Conservation (phyloP, 2,797 vertebrate species). For the Sandelia bainsii region DNA sequence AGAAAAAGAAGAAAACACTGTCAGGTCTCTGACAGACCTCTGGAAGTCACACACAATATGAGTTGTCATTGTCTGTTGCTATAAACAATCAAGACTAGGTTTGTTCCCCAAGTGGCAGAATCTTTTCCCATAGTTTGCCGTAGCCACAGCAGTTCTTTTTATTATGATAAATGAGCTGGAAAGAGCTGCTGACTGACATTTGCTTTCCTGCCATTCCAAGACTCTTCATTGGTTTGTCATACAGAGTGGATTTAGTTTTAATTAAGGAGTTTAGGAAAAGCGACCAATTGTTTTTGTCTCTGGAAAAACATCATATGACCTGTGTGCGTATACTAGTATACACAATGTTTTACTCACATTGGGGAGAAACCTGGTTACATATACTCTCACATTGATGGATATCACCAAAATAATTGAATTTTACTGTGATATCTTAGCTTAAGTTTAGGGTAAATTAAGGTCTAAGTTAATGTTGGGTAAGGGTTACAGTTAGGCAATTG, state of each 20-base stretch:
- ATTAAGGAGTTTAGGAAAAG: not conserved
- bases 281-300: not conserved
- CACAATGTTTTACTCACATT: too few species aligned
- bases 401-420: too few species aligned
- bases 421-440: too few species aligned
- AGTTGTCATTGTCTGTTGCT: not conserved
- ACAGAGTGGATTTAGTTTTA: not conserved
- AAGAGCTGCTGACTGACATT: slow-evolving; percentile 15
- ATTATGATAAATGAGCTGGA: slow-evolving; percentile 17
- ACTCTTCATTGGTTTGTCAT: not conserved
- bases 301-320: not conserved
- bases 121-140: slow-evolving; percentile 7
- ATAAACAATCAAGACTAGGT: not conserved
- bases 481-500: too few species aligned
- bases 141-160: slow-evolving; percentile 9
- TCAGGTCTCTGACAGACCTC: not conserved
- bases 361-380: too few species aligned
- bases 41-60: slow-evolving; percentile 2
- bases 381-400: too few species aligned
- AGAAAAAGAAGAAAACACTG: not conserved
- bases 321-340: too few species aligned
- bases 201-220: not conserved
- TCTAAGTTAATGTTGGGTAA: too few species aligned
- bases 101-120: not conserved
- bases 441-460: too few species aligned